Evolutionary conservation across 1,140 invertebrate genomes (phyloP).

Genomic region (Acromyrmex heyeri): DNA sequence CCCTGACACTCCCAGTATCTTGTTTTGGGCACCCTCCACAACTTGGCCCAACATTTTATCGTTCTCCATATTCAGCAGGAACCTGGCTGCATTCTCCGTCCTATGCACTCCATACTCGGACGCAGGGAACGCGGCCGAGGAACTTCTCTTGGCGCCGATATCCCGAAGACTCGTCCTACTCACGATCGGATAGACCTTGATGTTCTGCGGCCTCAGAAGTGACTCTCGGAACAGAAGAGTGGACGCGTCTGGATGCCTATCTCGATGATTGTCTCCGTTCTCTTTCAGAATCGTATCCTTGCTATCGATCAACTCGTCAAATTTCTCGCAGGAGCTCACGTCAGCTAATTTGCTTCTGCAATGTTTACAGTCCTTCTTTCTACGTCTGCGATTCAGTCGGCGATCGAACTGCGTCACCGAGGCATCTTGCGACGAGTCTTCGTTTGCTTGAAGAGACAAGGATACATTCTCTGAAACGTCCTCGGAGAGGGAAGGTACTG

Average conservation of each 20-base stretch:
- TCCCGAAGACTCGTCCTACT: conserved; percentile 24
- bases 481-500: not conserved
- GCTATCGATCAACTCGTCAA: not conserved
- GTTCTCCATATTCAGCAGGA: not conserved
- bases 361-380: conserved; percentile 84
- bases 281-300: conserved; percentile 28
- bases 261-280: conserved; percentile 63
- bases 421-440: conserved; percentile 27
- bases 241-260: conserved; percentile 77
- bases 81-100: not conserved
- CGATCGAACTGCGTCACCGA: conserved; percentile 3
- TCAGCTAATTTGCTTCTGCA: conserved; percentile 77
- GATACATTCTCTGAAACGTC: not conserved
- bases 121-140: too few species aligned
- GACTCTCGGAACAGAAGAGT: conserved; percentile 29
- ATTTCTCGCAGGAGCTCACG: conserved; percentile 25
- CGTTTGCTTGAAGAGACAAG: not conserved
- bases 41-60: conserved; percentile 1
- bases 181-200: conserved; percentile 47
- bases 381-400: conserved; percentile 75
- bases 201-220: conserved; percentile 12
- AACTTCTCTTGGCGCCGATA: conserved; percentile 3
- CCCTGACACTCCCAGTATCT: conserved; percentile 56
- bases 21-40: not conserved
- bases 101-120: conserved; percentile 16